Conservation (phyloP, 2,888 invertebrate genomes). For the Nomada hirtipes region DNA sequence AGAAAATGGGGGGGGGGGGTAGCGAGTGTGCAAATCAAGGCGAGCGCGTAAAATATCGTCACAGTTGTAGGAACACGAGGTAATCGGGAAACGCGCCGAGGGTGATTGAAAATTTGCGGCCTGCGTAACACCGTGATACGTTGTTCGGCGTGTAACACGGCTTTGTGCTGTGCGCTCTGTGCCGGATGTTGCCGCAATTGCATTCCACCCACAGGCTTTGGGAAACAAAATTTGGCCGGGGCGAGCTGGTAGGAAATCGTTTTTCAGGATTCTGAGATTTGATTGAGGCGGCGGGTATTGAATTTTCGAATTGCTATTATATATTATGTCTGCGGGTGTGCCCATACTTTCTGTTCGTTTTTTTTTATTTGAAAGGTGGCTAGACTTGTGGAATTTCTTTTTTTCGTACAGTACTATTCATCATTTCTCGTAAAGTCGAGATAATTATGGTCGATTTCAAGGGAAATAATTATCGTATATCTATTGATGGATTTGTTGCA, state of each 20-base stretch:
- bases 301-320: too few relatives aligned
- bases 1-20: background rate
- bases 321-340: too few relatives aligned
- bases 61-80: constrained; percentile 14
- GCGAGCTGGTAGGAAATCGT: background rate
- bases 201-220: background rate
- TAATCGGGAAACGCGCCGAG: constrained; percentile 37
- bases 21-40: background rate
- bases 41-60: constrained; percentile 17
- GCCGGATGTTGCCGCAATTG: constrained; percentile 9
- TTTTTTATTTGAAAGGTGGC: too few relatives aligned
- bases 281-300: background rate
- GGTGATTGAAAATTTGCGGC: constrained; percentile 30
- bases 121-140: too few relatives aligned
- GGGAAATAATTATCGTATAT: too few relatives aligned
- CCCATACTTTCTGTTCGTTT: too few relatives aligned
- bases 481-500: too few relatives aligned
- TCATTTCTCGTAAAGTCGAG: too few relatives aligned
- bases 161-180: background rate
- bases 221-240: background rate
- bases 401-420: too few relatives aligned
- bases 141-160: background rate
- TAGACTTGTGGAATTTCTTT: too few relatives aligned
- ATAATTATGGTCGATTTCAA: too few relatives aligned
- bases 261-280: background rate